A percentile compares a stretch with the other conserved stretches of the same genome.
These are phyloP conservation scores for Deroptyus accipitrinus DNA, from an alignment of 2,113 vertebrate species.

Conservation along the genomic window DNA sequence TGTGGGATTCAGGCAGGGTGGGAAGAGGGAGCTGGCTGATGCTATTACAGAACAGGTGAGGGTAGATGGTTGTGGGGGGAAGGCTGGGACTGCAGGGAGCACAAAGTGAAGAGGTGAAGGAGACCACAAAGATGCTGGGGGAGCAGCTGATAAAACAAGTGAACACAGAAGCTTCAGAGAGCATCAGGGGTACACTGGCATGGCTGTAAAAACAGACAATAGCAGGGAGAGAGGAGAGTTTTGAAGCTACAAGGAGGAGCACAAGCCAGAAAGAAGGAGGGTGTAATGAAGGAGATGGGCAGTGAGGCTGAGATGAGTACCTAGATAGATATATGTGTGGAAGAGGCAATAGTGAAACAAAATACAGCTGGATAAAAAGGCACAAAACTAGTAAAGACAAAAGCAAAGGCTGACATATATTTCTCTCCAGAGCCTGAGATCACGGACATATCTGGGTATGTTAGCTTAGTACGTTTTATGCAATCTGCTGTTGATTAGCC, in stretches of 20 bases:
- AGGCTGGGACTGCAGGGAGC: not conserved
- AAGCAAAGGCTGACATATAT: not conserved
- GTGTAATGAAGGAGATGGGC: not conserved
- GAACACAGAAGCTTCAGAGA: not conserved
- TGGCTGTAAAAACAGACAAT: not conserved
- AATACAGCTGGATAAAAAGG: not conserved
- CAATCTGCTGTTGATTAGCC: not conserved
- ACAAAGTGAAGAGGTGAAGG: not conserved
- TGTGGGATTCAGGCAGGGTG: not conserved
- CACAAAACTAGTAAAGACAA: not conserved
- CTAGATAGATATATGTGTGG: not conserved
- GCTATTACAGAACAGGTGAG: not conserved
- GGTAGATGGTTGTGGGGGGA: not conserved
- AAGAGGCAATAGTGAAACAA: not conserved
- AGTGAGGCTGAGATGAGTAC: not conserved
- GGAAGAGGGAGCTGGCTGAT: not conserved
- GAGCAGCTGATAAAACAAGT: not conserved
- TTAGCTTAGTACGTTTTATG: not conserved
- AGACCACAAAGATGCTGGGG: rapidly evolving
- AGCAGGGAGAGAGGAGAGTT: not conserved
- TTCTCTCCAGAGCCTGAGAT: not conserved
- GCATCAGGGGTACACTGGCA: not conserved
- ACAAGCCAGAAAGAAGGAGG: not conserved
- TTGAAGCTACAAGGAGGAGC: not conserved
- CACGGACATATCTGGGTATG: not conserved